Base-by-base conservation (phyloP, 2,113 vertebrate species). In the Silurus glanis region DNA sequence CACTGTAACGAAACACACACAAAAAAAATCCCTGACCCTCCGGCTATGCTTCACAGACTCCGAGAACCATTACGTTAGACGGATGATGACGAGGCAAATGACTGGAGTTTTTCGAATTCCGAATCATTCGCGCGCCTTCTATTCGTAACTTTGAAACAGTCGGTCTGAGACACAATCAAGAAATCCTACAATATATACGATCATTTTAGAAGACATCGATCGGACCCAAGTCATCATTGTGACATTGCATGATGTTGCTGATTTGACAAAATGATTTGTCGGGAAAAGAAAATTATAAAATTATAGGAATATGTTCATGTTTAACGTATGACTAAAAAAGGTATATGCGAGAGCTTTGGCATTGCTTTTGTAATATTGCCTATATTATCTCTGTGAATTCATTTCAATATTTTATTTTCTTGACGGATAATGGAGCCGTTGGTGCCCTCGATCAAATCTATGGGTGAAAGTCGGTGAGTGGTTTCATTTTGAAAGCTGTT, bases 61-160 rank as follows among this genome's bases (percentile, higher is more conserved):
- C 9, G 55, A 37, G 76, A 59, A 19, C 55, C 71, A 58, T 79
- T 56, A 19, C 0, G 13, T 19, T 37, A 37, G 53, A 79, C 17
- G 90, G 88, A 90, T 84, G 64, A 56, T 79, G 62, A 81, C 61
- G 81, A 87, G 88, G 91, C 90, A 90, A 91, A 87, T 23, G 53
- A 79, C 49, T 47, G 55, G 74, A 78, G 83, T 51, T 83, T 86
- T 89, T 49, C 75, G 51, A 80, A 86, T 83, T 81, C 84, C 78
- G 93, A 92, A 53, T 92, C 91, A 93, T 91, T 90, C 93, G 93
- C 94, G 92, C 92, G 78, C 88, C 83, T 84, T 90, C 61, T 79
- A 87, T 91, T 91, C 95, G 93, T 93, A 94, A 94, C 83, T 94
- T 93, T 53, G n/a, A 51, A 76, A 76, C 85, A 84, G 86, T 95